These are phyloP conservation scores for Myripristis murdjan DNA, from an alignment of 2,797 vertebrate species.

Conservation along the genomic window DNA sequence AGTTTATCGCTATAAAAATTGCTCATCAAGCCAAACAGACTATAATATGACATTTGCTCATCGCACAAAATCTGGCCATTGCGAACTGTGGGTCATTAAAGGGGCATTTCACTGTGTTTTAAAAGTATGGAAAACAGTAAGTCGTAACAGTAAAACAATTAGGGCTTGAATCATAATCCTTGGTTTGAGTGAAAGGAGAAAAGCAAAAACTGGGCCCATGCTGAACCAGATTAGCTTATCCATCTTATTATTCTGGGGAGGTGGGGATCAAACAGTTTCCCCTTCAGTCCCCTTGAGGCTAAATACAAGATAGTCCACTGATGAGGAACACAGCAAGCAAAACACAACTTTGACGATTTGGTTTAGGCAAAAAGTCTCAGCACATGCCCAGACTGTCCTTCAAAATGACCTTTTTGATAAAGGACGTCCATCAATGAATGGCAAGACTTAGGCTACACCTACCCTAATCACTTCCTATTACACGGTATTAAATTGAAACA, in stretches of 20 bases:
- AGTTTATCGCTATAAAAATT: slow-evolving; percentile 14
- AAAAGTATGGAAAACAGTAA: slow-evolving; percentile 49
- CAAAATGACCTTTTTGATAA: slow-evolving; percentile 88
- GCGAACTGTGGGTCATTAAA: slow-evolving; percentile 5
- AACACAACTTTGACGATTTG: slow-evolving; percentile 52
- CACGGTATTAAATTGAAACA: not conserved
- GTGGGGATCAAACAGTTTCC: too few species aligned
- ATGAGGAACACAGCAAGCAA: not conserved
- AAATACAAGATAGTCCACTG: not conserved
- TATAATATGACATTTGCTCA: slow-evolving; percentile 18
- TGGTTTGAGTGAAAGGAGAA: slow-evolving; percentile 27
- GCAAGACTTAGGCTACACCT: slow-evolving; percentile 26
- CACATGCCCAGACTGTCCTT: slow-evolving; percentile 84
- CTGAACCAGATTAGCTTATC: slow-evolving; percentile 30
- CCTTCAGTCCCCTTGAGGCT: not conserved
- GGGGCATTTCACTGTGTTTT: slow-evolving; percentile 22
- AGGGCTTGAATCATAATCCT: slow-evolving; percentile 39
- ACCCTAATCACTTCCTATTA: not conserved
- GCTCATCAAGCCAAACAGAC: slow-evolving; percentile 11
- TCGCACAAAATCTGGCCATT: slow-evolving; percentile 42
- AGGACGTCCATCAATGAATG: slow-evolving; percentile 59
- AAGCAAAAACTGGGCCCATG: slow-evolving; percentile 12
- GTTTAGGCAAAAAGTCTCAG: slow-evolving; percentile 26
- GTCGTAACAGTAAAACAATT: slow-evolving; percentile 40
- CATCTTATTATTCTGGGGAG: not conserved